Percentiles rank a stretch among this genome's conserved stretches.
Evolutionary conservation across 2,797 vertebrate species (phyloP).

Genomic region (Chelmon rostratus): DNA sequence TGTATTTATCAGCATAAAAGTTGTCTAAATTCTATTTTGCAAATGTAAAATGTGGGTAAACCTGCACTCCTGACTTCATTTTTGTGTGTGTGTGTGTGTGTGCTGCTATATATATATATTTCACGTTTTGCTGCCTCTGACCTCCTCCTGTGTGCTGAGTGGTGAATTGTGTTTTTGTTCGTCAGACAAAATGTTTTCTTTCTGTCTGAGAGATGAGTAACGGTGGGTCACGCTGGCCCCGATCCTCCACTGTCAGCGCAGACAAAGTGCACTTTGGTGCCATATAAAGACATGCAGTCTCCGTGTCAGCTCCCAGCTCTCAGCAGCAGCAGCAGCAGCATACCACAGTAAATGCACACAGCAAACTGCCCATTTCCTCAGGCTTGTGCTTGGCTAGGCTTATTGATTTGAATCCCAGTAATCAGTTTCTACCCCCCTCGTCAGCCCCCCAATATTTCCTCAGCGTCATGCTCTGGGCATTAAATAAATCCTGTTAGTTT

Average conservation of each 20-base stretch:
- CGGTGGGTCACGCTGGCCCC: constrained; percentile 65
- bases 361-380: constrained; percentile 77
- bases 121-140: constrained; percentile 11
- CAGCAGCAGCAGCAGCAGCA: constrained; percentile 71
- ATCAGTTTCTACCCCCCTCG: constrained; percentile 71
- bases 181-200: constrained; percentile 77
- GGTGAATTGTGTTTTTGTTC: constrained; percentile 68
- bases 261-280: constrained; percentile 82
- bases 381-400: constrained; percentile 70
- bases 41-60: neutral
- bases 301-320: constrained; percentile 68
- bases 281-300: constrained; percentile 81
- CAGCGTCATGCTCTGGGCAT: constrained; percentile 80
- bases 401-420: constrained; percentile 82
- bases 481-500: constrained; percentile 82
- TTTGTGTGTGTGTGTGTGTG: neutral
- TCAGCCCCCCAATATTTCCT: constrained; percentile 70
- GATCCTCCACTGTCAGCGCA: constrained; percentile 68
- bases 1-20: neutral
- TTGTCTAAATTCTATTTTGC: neutral
- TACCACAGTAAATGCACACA: constrained; percentile 79
- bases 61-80: neutral
- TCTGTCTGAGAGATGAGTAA: constrained; percentile 71
- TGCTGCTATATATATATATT: neutral
- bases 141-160: constrained; percentile 34